Conservation (phyloP, 2,888 invertebrate genomes). For the Hydroisotoma schaefferi region DNA sequence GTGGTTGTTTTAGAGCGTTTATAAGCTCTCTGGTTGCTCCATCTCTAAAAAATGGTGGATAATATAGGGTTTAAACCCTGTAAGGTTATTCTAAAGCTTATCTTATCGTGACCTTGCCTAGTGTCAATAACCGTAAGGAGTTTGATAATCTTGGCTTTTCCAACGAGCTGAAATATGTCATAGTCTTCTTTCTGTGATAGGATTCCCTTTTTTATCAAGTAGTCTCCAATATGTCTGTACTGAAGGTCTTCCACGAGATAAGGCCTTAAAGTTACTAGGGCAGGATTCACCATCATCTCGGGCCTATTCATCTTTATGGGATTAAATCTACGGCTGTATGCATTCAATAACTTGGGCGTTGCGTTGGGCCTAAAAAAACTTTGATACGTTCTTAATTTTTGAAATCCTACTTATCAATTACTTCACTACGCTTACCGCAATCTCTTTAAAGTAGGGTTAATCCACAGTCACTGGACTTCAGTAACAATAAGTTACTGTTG, state of each 20-base stretch:
- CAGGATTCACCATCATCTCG: constrained; percentile 32
- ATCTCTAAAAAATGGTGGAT: constrained; percentile 21
- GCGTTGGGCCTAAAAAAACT: not conserved
- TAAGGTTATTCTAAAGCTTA: not conserved
- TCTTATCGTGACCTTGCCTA: constrained; percentile 18
- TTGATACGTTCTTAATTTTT: too few relatives aligned
- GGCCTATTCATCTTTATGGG: too few relatives aligned
- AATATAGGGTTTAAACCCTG: not conserved
- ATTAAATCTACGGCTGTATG: too few relatives aligned
- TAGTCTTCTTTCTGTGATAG: constrained; percentile 38
- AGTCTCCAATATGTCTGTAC: constrained; percentile 35
- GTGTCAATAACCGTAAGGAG: constrained; percentile 30
- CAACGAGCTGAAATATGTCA: constrained; percentile 35
- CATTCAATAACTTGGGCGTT: not conserved
- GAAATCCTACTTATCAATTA: too few relatives aligned
- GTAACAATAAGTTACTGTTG: too few relatives aligned
- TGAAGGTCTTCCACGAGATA: constrained; percentile 40
- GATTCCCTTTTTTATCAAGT: constrained; percentile 38
- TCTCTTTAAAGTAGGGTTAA: too few relatives aligned
- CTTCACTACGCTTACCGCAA: too few relatives aligned
- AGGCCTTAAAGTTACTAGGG: constrained; percentile 18
- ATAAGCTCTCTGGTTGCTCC: constrained; percentile 37
- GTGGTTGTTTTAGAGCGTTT: constrained; percentile 35
- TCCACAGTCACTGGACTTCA: too few relatives aligned
- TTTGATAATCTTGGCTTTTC: constrained; percentile 31